Evolutionary conservation across 2,797 vertebrate species (phyloP), one percentile per base, ranked within the genome.

Genomic region (Sebastiscus albofasciatus): DNA sequence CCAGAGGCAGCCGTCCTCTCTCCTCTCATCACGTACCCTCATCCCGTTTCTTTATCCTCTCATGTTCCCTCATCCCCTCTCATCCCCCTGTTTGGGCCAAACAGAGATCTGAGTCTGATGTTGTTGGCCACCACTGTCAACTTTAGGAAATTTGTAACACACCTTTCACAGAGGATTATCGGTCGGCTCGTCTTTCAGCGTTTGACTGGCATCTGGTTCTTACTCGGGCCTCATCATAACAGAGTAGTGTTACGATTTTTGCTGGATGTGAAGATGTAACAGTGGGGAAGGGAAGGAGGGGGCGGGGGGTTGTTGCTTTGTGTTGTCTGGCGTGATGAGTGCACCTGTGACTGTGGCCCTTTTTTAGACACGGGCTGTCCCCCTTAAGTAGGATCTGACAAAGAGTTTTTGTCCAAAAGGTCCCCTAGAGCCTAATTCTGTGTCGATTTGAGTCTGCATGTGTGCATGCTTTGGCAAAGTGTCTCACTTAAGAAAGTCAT

Each of bases 11-110:
- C 73, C 70, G 26, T 33, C 75, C 77, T 83, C 83, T 79, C 66
- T 27, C 82, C 89, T 89, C 91, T 93, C 92, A 92, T 89, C 94
- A 88, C 78, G 2, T 75, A 90, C 89, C 94, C 86, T 85, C 87
- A 90, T 92, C 87, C 77, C 39, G 52, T 86, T 87, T 91, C 84
- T 88, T 88, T 87, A 81, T 88, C 85, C 87, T 89, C 88, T 90
- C 88, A 82, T 84, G 86, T 90, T 92, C 79, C 89, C 81, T 89
- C 72, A 80, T 87, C 75, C 55, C 67, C 59, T 49, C 46, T 49
- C 46, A 49, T 18, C 46, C 18, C 42, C 46, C 60, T 33, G 59
- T 83, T 81, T 73, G 75, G 84, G 79, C n/a, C 74, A 84, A 81
- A 85, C 69, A 73, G 16, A 24, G 62, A 52, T n/a, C 49, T 52